Evolutionary conservation across 2,888 invertebrate species (phyloP).

Genomic region (Eupelmus urozonus): DNA sequence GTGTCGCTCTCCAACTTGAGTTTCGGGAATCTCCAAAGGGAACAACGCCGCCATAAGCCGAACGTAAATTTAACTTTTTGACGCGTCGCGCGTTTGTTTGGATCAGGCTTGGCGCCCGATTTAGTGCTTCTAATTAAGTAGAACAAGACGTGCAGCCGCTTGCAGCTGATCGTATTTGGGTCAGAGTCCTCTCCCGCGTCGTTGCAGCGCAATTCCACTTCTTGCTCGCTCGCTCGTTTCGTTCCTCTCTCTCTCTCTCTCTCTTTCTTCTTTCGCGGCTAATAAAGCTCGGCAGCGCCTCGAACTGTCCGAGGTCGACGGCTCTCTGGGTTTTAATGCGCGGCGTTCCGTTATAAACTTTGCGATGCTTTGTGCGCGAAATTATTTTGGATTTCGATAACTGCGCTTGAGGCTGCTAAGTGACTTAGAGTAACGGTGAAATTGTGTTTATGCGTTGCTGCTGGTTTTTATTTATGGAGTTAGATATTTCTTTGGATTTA

Average conservation of each 20-base stretch:
- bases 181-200: constrained; percentile 74
- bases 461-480: neutral
- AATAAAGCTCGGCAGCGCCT: constrained; percentile 31
- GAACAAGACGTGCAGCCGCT: constrained; percentile 40
- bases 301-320: constrained; percentile 44
- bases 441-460: neutral
- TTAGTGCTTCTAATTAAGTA: constrained; percentile 58
- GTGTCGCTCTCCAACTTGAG: neutral
- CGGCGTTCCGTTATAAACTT: neutral
- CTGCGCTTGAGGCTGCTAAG: neutral
- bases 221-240: constrained; percentile 25
- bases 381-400: constrained; percentile 17
- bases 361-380: neutral
- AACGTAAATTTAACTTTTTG: constrained; percentile 43
- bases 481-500: neutral
- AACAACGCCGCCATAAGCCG: neutral
- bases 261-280: constrained; percentile 29
- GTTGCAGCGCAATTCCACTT: constrained; percentile 63
- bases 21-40: constrained; percentile 37
- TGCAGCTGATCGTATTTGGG: constrained; percentile 68
- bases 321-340: constrained; percentile 52
- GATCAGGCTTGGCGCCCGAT: constrained; percentile 36
- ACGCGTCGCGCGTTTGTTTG: constrained; percentile 25
- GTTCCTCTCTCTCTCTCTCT: neutral
- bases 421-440: too few relatives aligned